Evolutionary conservation across 2,797 vertebrate species (phyloP).

Genomic region (Melanotaenia nigrans): DNA sequence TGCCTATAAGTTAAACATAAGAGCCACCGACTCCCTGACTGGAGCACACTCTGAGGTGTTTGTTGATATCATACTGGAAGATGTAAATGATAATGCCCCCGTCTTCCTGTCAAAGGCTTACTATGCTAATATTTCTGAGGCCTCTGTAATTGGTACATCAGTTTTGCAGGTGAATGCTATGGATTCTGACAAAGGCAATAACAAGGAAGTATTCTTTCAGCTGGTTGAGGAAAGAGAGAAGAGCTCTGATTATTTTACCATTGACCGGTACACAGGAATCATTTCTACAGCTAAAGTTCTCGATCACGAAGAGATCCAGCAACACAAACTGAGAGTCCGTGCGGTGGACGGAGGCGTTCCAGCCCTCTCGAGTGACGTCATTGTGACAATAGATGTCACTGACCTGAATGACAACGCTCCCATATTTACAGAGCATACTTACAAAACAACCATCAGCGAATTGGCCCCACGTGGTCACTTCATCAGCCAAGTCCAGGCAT

Average conservation of each 20-base stretch:
- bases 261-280: conserved; percentile 89
- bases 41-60: conserved; percentile 93
- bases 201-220: conserved; percentile 90
- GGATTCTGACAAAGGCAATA: conserved; percentile 90
- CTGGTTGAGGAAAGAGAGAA: conserved; percentile 86
- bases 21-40: conserved; percentile 93
- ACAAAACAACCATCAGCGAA: conserved; percentile 90
- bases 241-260: conserved; percentile 87
- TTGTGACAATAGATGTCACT: conserved; percentile 86
- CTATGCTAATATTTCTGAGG: conserved; percentile 89
- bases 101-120: conserved; percentile 87
- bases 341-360: conserved; percentile 92
- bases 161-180: conserved; percentile 89
- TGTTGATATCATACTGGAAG: conserved; percentile 94
- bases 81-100: conserved; percentile 94
- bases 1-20: conserved; percentile 93
- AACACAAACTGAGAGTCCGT: conserved; percentile 86
- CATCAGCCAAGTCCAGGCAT: conserved; percentile 91
- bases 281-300: conserved; percentile 87
- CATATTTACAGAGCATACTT: conserved; percentile 87
- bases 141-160: conserved; percentile 88
- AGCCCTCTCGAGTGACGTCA: conserved; percentile 87
- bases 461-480: conserved; percentile 91
- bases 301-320: conserved; percentile 88
- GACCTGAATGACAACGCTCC: conserved; percentile 97